Conservation (phyloP, 2,797 vertebrate species). For the Hybognathus amarus region DNA sequence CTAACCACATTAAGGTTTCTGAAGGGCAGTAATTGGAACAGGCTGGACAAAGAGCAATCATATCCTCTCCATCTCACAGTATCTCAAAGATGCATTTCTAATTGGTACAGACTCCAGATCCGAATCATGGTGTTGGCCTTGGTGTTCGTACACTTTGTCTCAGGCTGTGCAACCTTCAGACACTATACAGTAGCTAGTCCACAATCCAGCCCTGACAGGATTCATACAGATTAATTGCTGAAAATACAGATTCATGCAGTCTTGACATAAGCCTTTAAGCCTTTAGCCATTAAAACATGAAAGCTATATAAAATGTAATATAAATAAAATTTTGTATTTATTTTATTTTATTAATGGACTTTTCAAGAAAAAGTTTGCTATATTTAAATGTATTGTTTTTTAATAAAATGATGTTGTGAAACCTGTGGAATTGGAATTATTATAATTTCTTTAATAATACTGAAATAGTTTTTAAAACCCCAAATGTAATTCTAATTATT, state of each 20-base stretch:
- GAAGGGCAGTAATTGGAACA: conserved; percentile 53
- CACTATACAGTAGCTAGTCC: background rate
- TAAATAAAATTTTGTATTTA: background rate
- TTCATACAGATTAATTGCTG: background rate
- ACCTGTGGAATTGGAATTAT: background rate
- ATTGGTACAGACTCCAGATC: conserved; percentile 42
- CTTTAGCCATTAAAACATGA: background rate
- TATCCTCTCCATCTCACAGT: conserved; percentile 42
- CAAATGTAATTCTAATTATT: background rate
- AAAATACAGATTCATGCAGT: background rate
- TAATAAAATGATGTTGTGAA: background rate
- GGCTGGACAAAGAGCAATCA: conserved; percentile 39
- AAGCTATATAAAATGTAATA: background rate
- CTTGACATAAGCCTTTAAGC: background rate
- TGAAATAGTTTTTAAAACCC: background rate
- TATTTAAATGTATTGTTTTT: background rate
- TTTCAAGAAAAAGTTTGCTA: background rate
- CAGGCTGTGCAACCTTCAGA: background rate
- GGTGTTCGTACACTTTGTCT: background rate
- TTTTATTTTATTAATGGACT: background rate
- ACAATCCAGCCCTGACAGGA: background rate
- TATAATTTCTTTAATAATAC: background rate
- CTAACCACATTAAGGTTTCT: conserved; percentile 48
- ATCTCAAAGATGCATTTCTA: conserved; percentile 35
- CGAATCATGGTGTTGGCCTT: background rate